These are phyloP conservation scores for Diarsia mendica DNA, from an alignment of 2,888 invertebrate species.

Conservation along the genomic window DNA sequence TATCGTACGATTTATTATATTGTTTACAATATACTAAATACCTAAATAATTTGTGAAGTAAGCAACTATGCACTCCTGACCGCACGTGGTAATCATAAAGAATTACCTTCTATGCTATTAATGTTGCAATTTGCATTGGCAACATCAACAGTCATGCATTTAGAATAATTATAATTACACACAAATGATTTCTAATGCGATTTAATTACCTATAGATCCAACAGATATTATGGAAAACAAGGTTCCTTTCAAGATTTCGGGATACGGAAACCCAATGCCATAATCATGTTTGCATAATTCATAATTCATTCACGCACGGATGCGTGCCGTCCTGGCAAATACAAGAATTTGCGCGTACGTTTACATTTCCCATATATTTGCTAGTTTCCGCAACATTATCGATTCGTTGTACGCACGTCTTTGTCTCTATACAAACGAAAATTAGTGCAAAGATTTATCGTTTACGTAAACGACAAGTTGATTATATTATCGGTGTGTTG, in stretches of 20 bases:
- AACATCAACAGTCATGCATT: slow-evolving; percentile 32
- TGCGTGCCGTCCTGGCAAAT: slow-evolving; percentile 63
- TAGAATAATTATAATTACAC: slow-evolving; percentile 37
- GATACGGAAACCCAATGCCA: slow-evolving; percentile 56
- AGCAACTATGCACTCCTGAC: slow-evolving; percentile 12
- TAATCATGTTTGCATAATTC: slow-evolving; percentile 56
- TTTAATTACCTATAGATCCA: slow-evolving; percentile 34
- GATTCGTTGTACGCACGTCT: slow-evolving; percentile 52
- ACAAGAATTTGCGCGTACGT: slow-evolving; percentile 59
- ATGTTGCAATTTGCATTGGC: slow-evolving; percentile 33
- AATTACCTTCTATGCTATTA: slow-evolving; percentile 38
- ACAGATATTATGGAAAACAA: slow-evolving; percentile 16
- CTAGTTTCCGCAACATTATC: slow-evolving; percentile 55
- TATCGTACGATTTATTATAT: slow-evolving; percentile 17
- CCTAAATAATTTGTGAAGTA: slow-evolving; percentile 30
- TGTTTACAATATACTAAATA: slow-evolving; percentile 47
- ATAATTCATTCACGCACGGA: slow-evolving; percentile 64
- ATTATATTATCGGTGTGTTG: slow-evolving; percentile 64
- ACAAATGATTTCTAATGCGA: slow-evolving; percentile 23
- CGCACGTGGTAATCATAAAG: slow-evolving; percentile 32
- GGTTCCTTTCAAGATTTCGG: slow-evolving; percentile 51
- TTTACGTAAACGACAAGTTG: slow-evolving; percentile 61
- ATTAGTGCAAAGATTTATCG: slow-evolving; percentile 54
- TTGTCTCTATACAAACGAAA: slow-evolving; percentile 57
- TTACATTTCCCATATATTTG: slow-evolving; percentile 64